Percentiles rank a stretch among this genome's conserved stretches.
These are phyloP conservation scores for Actinia tenebrosa DNA, from an alignment of 64 coral and sea anemone species.

Conservation along the genomic window DNA sequence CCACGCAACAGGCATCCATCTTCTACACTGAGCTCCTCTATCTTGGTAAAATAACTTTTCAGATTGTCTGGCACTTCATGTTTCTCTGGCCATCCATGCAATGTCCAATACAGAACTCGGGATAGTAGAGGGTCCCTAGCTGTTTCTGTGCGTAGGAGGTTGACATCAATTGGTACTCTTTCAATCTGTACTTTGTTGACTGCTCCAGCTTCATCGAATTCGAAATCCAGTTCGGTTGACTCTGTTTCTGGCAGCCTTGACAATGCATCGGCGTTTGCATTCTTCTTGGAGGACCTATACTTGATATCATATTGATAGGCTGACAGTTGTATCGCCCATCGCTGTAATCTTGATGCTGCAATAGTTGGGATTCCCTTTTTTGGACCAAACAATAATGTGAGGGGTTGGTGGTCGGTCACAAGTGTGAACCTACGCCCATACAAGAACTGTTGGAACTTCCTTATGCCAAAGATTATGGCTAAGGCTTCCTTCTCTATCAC, in stretches of 20 bases:
- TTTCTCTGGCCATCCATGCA: conserved; percentile 32
- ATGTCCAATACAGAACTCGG: neutral
- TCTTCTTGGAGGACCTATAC: neutral
- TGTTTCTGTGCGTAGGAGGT: conserved; percentile 32
- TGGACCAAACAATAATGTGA: conserved; percentile 20
- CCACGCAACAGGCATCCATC: conserved; percentile 50
- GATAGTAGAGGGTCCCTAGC: conserved; percentile 6
- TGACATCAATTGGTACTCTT: conserved; percentile 13
- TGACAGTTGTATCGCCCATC: neutral
- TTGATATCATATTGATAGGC: neutral
- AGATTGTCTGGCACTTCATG: conserved; percentile 2
- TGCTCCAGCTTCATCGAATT: neutral
- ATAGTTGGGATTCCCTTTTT: conserved; percentile 37
- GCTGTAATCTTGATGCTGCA: conserved; percentile 24
- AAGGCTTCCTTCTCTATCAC: conserved; percentile 31
- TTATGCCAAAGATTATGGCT: conserved; percentile 46
- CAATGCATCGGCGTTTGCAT: neutral
- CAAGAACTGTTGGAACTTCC: conserved; percentile 26
- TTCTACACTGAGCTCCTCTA: conserved; percentile 24
- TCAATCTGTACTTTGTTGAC: conserved; percentile 29
- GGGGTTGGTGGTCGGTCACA: conserved; percentile 22
- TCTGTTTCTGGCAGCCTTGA: neutral
- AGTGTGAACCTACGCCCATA: conserved; percentile 33
- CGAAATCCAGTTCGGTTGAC: too few species aligned
- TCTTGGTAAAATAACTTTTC: conserved; percentile 29